Evolutionary conservation across 1,140 invertebrate genomes (phyloP), one percentile per base, ranked within the genome.

Genomic region (Mesaphorura yosii): DNA sequence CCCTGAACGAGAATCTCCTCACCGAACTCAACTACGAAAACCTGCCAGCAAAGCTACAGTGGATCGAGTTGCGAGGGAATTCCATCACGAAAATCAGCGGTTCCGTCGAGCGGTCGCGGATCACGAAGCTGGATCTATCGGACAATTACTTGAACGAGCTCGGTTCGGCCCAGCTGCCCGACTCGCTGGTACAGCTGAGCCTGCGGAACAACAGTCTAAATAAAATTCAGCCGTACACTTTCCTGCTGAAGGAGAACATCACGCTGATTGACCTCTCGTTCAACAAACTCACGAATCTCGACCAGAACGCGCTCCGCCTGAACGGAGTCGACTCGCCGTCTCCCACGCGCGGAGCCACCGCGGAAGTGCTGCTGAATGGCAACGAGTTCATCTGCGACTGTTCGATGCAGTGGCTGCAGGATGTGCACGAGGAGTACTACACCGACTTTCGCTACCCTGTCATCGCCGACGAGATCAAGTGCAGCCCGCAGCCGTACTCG

Each of bases 321-420:
- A n/a, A n/a, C n/a, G n/a, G n/a, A n/a, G n/a, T n/a, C n/a, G n/a
- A n/a, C n/a, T n/a, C n/a, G n/a, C n/a, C n/a, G n/a, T 86, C 82
- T 48, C 79, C 83, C 4, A 58, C 38, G n/a, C 26, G 48, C 10
- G 37, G 15, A 22, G 38, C 83, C 10, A 72, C 78, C 12, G 73
- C 88, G 40, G 86, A 92, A 71, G 92, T 93, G 68, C 88, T 86
- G 65, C 82, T 94, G 39, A 87, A 86, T 1, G 81, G 84, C 52
- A 94, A 94, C 71, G 87, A 87, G 48, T 87, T 88, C 65, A 78
- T 86, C 54, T 93, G 90, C 69, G 88, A 90, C 70, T 93, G 88
- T 64, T 80, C 79, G 1, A 82, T 85, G 79, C 80, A 84, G 58
- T 84, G 82, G 82, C 65, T 92, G 52, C 86, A 91, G 70, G n/a